Conservation (phyloP, 2,888 invertebrate species). For the Drosophila diplacantha region DNA sequence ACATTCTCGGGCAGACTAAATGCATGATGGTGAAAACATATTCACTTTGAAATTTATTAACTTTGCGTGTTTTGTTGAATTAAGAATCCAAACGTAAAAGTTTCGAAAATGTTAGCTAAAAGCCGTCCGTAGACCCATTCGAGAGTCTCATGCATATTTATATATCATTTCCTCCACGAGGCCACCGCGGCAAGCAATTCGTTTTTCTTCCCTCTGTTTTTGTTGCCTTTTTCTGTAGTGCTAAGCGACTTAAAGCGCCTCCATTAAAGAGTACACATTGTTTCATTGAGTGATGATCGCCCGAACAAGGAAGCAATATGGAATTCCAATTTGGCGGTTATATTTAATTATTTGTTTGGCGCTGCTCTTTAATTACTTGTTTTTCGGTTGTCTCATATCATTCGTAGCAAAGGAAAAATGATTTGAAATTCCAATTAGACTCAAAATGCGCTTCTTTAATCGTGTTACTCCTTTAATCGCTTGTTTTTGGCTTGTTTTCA, state of each 20-base stretch:
- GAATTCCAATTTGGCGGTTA: conserved; percentile 3
- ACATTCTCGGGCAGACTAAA: conserved; percentile 53
- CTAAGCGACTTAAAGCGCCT: conserved; percentile 31
- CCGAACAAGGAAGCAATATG: conserved; percentile 18
- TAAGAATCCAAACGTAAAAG: conserved; percentile 68
- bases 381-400: conserved; percentile 10
- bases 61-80: conserved; percentile 76
- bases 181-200: conserved; percentile 9
- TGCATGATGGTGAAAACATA: conserved; percentile 71
- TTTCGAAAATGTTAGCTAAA: conserved; percentile 63
- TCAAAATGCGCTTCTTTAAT: neutral
- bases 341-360: conserved; percentile 9
- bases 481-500: conserved; percentile 2
- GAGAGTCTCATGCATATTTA: conserved; percentile 42
- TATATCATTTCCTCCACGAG: conserved; percentile 25
- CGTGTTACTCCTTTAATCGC: conserved; percentile 7
- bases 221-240: conserved; percentile 1
- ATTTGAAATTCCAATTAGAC: conserved; percentile 10
- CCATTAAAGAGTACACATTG: conserved; percentile 27
- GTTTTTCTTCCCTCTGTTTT: conserved; percentile 7
- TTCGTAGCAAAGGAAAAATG: neutral
- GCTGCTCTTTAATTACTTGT: conserved; percentile 7
- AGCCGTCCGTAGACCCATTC: conserved; percentile 46
- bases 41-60: conserved; percentile 75
- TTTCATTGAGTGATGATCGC: conserved; percentile 35